Evolutionary conservation across 1,140 invertebrate genomes (phyloP).

Genomic region (Melipona quadrifasciata): DNA sequence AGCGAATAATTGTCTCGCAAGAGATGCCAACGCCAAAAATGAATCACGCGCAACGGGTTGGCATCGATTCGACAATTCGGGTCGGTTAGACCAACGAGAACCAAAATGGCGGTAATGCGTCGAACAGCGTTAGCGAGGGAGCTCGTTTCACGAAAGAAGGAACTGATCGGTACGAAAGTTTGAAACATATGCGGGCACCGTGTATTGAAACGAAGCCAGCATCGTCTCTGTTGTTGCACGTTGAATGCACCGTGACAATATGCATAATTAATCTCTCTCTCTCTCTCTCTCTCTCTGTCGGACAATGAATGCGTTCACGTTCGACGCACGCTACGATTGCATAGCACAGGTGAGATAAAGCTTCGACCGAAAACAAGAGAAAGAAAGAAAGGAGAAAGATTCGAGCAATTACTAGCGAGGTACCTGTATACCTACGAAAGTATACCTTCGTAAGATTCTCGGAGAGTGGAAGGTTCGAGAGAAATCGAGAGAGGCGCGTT

Average conservation of each 20-base stretch:
- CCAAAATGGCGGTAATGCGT: constrained; percentile 47
- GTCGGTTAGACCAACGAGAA: constrained; percentile 1
- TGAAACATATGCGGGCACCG: not conserved
- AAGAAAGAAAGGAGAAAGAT: not conserved
- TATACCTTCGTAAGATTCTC: not conserved
- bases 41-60: not conserved
- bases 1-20: no score
- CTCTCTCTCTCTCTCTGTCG: no score
- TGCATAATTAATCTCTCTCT: not conserved
- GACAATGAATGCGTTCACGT: not conserved
- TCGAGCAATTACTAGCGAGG: not conserved
- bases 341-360: not conserved
- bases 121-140: not conserved
- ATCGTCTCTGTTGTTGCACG: not conserved
- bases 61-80: not conserved
- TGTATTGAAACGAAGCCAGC: not conserved
- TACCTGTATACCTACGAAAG: no score
- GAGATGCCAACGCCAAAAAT: not conserved
- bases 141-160: not conserved
- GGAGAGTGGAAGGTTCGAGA: not conserved
- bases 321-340: no score
- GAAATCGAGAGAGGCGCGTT: not conserved
- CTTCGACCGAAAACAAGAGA: not conserved
- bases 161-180: not conserved
- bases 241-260: constrained; percentile 18